Conservation (phyloP, 2,797 vertebrate species). For the Pipistrellus kuhlii region DNA sequence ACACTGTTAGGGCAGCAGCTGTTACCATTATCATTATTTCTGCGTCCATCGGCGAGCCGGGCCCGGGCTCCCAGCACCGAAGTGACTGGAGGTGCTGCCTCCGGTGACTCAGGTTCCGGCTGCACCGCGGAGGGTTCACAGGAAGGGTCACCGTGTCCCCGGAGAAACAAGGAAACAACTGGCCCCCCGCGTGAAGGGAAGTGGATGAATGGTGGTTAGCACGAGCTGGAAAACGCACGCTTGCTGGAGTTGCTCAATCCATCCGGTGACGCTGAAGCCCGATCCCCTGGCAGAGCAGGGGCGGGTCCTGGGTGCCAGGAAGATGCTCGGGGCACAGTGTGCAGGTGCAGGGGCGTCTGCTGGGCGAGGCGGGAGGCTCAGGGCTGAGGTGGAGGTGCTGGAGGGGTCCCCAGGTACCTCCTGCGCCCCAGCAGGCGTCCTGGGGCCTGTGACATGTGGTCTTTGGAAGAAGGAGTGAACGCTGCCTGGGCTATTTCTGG, state of each 20-base stretch:
- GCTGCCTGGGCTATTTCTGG: fast-evolving
- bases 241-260: conserved; percentile 7
- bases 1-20: not conserved
- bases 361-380: not conserved
- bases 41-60: not conserved
- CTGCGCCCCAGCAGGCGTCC: not conserved
- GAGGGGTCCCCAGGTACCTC: not conserved
- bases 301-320: not conserved
- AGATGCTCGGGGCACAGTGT: not conserved
- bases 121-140: not conserved
- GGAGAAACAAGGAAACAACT: not conserved
- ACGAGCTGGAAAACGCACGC: not conserved
- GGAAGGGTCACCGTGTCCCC: conserved; percentile 38
- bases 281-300: too few species aligned
- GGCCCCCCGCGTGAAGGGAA: not conserved
- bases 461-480: not conserved
- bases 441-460: not conserved
- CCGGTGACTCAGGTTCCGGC: conserved; percentile 51
- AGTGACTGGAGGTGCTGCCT: not conserved
- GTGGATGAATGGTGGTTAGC: not conserved
- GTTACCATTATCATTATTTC: fast-evolving
- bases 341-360: not conserved
- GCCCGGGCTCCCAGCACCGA: not conserved
- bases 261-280: not conserved
- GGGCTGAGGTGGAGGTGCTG: not conserved